Conservation (phyloP, 2,113 vertebrate species). For the Pyxicephalus adspersus region DNA sequence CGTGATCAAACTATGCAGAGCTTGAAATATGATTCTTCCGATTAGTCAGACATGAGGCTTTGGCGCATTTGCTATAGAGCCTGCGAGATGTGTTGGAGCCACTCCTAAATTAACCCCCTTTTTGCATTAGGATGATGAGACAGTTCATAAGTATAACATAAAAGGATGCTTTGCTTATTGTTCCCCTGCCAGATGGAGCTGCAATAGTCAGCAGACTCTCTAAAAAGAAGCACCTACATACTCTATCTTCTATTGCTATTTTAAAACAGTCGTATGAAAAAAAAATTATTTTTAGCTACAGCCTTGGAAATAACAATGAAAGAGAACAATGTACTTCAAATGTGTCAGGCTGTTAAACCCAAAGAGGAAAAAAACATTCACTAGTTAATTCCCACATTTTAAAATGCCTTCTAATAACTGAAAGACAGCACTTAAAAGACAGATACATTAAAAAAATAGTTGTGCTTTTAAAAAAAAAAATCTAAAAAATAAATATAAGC, state of each 20-base stretch:
- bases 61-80: slow-evolving; percentile 12
- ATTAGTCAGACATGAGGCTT: slow-evolving; percentile 40
- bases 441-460: not conserved
- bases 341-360: slow-evolving; percentile 15
- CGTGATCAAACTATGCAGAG: slow-evolving; percentile 30
- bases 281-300: slow-evolving; percentile 19
- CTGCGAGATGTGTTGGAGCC: slow-evolving; percentile 12
- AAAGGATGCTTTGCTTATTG: slow-evolving; percentile 7
- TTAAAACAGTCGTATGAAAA: slow-evolving; percentile 29
- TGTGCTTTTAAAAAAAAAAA: no score
- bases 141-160: not conserved
- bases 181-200: slow-evolving; percentile 28
- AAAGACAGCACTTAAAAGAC: not conserved
- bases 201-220: slow-evolving; percentile 8
- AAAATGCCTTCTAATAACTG: not conserved
- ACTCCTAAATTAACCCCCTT: slow-evolving; percentile 43
- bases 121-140: not conserved
- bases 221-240: not conserved
- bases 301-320: not conserved
- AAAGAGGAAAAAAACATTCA: not conserved
- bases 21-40: slow-evolving; percentile 47
- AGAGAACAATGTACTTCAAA: slow-evolving; percentile 20
- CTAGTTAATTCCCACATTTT: not conserved
- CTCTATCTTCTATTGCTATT: slow-evolving; percentile 7
- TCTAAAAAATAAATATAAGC: no score